Evolutionary conservation across 2,888 invertebrate genomes (phyloP).

Genomic region (Isoperla grammatica): DNA sequence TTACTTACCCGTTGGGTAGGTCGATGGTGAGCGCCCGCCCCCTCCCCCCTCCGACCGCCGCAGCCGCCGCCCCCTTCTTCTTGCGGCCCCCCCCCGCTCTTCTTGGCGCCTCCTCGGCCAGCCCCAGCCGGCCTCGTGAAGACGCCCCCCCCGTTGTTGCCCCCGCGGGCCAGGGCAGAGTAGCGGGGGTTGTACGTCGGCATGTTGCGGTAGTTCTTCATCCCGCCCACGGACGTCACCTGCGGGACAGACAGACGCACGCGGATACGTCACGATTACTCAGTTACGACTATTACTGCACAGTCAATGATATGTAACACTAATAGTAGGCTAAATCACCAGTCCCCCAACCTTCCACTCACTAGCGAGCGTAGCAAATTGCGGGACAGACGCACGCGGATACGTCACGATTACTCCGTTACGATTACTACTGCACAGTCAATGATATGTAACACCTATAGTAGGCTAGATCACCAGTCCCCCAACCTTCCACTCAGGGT

Average conservation of each 20-base stretch:
- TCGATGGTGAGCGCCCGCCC: constrained; percentile 40
- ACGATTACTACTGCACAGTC: no score
- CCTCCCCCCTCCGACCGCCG: no score
- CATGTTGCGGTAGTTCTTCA: constrained; percentile 36
- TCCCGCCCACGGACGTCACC: constrained; percentile 44
- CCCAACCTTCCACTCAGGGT: no score
- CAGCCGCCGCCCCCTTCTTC: constrained; percentile 21
- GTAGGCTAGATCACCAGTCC: no score
- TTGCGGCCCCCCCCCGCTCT: constrained; percentile 37
- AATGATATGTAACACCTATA: no score
- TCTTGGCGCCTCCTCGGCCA: constrained; percentile 35
- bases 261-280: background rate
- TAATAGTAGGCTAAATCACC: no score
- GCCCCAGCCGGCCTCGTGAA: background rate
- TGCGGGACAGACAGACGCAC: constrained; percentile 30
- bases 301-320: no score
- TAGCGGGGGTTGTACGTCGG: constrained; percentile 1
- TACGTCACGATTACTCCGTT: background rate
- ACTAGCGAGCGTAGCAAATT: no score
- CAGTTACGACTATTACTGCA: no score
- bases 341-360: no score
- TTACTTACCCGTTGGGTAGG: constrained; percentile 39
- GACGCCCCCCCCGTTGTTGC: background rate
- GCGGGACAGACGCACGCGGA: constrained; percentile 16
- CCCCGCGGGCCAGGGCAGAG: background rate